phyloP scores from a whole-genome alignment of 1,140 invertebrate species.

The Pseudomyrmex flavicornis region DNA sequence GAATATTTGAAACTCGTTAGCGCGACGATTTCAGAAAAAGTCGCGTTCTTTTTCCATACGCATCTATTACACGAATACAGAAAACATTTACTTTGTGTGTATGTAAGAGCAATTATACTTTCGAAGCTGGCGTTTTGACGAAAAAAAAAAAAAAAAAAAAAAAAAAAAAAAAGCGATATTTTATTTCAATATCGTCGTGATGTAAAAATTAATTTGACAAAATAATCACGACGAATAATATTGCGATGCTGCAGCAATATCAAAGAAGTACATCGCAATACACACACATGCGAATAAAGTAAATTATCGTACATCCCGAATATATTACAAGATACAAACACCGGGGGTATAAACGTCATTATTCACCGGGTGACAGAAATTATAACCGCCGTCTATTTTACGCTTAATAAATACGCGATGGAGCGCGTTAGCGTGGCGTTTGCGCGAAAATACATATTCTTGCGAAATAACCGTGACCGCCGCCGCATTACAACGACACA shows the following conservation, averaged over 20 bases:
- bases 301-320: conserved; percentile 25
- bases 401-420: conserved; percentile 43
- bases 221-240: background rate
- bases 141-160: background rate
- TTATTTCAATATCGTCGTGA: background rate
- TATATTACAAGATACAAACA: background rate
- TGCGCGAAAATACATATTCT: background rate
- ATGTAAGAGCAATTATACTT: conserved; percentile 22
- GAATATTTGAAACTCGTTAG: conserved; percentile 51
- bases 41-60: background rate
- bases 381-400: conserved; percentile 37
- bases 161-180: background rate
- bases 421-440: background rate
- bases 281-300: conserved; percentile 3
- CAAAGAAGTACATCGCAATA: conserved; percentile 2
- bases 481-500: background rate
- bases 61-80: conserved; percentile 14
- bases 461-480: background rate
- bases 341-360: background rate
- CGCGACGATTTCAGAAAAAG: conserved; percentile 19
- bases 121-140: conserved; percentile 17
- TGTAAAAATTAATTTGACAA: conserved; percentile 25
- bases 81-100: conserved; percentile 30
- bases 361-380: conserved; percentile 29
- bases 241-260: background rate